A percentile compares a stretch with the other conserved stretches of the same genome.
These are phyloP conservation scores for Odontomyia ornata DNA, from an alignment of 2,888 invertebrate genomes.

Conservation along the genomic window DNA sequence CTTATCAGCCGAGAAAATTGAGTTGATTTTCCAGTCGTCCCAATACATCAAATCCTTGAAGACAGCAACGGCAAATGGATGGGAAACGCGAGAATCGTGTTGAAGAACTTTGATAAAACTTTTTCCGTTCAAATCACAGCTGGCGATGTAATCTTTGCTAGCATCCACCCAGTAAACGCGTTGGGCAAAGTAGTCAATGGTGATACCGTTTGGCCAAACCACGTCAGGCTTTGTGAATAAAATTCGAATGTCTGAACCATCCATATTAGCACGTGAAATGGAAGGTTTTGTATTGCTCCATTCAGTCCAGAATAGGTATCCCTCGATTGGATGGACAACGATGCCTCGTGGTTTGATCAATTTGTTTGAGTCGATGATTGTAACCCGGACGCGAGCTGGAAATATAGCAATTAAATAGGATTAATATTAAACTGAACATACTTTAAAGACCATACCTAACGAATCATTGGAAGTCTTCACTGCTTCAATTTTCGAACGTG, in stretches of 20 bases:
- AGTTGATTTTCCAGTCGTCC: constrained; percentile 87
- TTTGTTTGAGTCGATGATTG: constrained; percentile 73
- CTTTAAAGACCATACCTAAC: too few species aligned
- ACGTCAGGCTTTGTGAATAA: constrained; percentile 74
- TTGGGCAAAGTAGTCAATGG: constrained; percentile 83
- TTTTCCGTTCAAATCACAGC: constrained; percentile 76
- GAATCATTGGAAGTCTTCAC: constrained; percentile 68
- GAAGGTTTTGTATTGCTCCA: constrained; percentile 83
- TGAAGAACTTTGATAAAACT: constrained; percentile 73
- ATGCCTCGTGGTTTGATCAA: constrained; percentile 82
- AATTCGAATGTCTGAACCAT: constrained; percentile 75
- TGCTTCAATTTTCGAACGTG: constrained; percentile 80
- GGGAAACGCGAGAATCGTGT: constrained; percentile 74
- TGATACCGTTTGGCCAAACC: constrained; percentile 87
- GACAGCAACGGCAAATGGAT: constrained; percentile 87
- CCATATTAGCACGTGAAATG: constrained; percentile 80
- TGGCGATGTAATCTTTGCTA: constrained; percentile 80
- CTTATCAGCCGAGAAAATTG: constrained; percentile 83
- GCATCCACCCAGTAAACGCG: constrained; percentile 89
- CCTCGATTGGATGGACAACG: constrained; percentile 82
- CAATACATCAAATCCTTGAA: constrained; percentile 87
- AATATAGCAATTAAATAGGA: constrained; percentile 48
- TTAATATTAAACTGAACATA: too few species aligned
- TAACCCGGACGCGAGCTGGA: constrained; percentile 78
- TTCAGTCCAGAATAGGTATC: constrained; percentile 87